phyloP scores from a whole-genome alignment of 2,888 invertebrate genomes.

The Anthophora plumipes region DNA sequence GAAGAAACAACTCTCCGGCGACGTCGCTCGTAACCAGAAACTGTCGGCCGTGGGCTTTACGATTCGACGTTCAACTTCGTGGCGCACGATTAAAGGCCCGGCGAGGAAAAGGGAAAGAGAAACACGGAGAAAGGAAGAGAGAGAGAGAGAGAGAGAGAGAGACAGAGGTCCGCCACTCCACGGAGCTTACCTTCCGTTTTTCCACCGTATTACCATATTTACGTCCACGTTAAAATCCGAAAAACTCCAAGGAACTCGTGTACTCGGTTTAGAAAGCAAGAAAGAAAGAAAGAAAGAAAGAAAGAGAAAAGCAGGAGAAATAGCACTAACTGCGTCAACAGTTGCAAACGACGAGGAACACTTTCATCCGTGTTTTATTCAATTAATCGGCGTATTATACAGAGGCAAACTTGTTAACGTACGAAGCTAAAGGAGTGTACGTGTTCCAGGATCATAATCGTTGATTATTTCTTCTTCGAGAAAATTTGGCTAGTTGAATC shows the following conservation, averaged over 20 bases:
- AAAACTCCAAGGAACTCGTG: too few species aligned
- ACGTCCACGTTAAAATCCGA: neutral
- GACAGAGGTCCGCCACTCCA: conserved; percentile 1
- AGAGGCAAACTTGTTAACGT: neutral
- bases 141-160: too few species aligned
- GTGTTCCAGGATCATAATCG: conserved; percentile 41
- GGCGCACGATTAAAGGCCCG: conserved; percentile 47
- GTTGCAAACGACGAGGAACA: too few species aligned
- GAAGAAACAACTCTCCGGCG: conserved; percentile 58
- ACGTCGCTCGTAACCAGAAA: conserved; percentile 56
- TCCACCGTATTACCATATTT: conserved; percentile 28
- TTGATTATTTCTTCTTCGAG: conserved; percentile 50
- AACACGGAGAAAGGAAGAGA: too few species aligned
- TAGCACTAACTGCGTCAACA: too few species aligned
- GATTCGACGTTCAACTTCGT: conserved; percentile 43
- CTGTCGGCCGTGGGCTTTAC: conserved; percentile 44
- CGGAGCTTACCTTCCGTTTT: conserved; percentile 6
- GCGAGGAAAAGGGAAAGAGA: neutral
- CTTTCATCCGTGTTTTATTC: too few species aligned
- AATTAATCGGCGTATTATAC: neutral
- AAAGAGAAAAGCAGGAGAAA: too few species aligned
- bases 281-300: too few species aligned
- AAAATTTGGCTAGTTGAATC: conserved; percentile 34
- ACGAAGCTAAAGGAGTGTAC: neutral
- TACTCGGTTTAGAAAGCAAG: too few species aligned